Conservation (phyloP, 2,888 invertebrate species). For the Hirtodrosophila alboralis region DNA sequence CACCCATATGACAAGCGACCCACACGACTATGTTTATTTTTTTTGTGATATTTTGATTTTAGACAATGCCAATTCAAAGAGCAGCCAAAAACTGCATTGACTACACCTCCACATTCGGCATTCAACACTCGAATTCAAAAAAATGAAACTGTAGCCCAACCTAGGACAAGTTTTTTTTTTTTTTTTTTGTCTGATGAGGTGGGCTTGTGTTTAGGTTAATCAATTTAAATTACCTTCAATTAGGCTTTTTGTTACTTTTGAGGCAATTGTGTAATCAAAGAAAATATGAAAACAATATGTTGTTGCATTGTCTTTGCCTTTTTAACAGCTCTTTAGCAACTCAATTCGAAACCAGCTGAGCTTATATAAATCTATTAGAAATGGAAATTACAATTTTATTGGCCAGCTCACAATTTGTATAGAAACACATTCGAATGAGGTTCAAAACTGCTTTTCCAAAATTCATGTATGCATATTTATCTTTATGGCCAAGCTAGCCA, state of each 20-base stretch:
- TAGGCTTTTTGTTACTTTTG: constrained; percentile 64
- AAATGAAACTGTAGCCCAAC: constrained; percentile 42
- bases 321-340: constrained; percentile 35
- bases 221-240: constrained; percentile 79
- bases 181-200: constrained; percentile 36
- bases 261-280: constrained; percentile 16
- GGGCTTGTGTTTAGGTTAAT: constrained; percentile 66
- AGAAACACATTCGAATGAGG: constrained; percentile 11
- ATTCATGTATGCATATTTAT: constrained; percentile 47
- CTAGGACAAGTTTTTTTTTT: constrained; percentile 51
- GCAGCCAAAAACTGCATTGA: constrained; percentile 61
- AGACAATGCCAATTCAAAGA: constrained; percentile 69
- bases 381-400: constrained; percentile 46
- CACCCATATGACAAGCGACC: constrained; percentile 61
- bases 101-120: constrained; percentile 49
- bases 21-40: constrained; percentile 37
- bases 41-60: constrained; percentile 16
- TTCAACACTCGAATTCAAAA: constrained; percentile 26
- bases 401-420: constrained; percentile 50
- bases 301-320: constrained; percentile 38
- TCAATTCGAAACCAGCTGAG: constrained; percentile 30
- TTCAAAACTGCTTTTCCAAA: constrained; percentile 27
- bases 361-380: constrained; percentile 44
- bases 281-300: constrained; percentile 48
- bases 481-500: constrained; percentile 41